Base-by-base conservation (phyloP, 1,140 invertebrate species). In the Elymnias hypermnestra region DNA sequence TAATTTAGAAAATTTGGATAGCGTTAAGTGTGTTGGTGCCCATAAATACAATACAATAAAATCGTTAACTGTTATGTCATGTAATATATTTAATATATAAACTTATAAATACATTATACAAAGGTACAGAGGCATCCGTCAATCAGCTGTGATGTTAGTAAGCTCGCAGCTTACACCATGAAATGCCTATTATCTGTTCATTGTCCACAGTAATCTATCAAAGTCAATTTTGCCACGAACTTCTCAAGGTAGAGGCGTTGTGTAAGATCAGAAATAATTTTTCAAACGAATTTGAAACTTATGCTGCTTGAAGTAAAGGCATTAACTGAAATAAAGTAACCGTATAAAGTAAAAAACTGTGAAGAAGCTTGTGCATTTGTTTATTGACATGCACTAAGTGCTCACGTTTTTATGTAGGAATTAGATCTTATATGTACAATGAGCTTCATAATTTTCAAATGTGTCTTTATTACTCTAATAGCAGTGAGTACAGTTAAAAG, bases 201-300 rank as follows among this genome's bases (percentile, higher is more conserved):
- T 58, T 55, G 59, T 63, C 29, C 48, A 46, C 37, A 49, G 41
- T 62, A 52, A 67, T 67, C 46, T 49, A 60, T 70, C 57, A 63
- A 65, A 61, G 60, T 64, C 57, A 61, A 56, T 45, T 37, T 54
- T 56, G 47, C 48, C 60, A 67, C 56, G 53, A 61, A 53, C 46
- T 50, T 57, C 57, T 49, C 65, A 65, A 65, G 62, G 62, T 63
- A 21, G 66, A 55, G 60, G 56, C 43, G 29, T 54, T 35, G 23
- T 52, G 35, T 56, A 45, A 47, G 14, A 43, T 47, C 6, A 25
- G 19, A 44, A 21, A 36, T 49, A 25, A 40, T 21, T 39, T n/a
- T 44, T 10, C 36, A 49, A 21, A 38, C 45, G 13, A 53, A 21
- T 54, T 37, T 54, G 26, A 47, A 21, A 38, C 28, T 47, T 50